Percentiles rank a stretch among this genome's conserved stretches.
phyloP scores from a whole-genome alignment of 1,140 invertebrate genomes.

The Archegozetes longisetosus region DNA sequence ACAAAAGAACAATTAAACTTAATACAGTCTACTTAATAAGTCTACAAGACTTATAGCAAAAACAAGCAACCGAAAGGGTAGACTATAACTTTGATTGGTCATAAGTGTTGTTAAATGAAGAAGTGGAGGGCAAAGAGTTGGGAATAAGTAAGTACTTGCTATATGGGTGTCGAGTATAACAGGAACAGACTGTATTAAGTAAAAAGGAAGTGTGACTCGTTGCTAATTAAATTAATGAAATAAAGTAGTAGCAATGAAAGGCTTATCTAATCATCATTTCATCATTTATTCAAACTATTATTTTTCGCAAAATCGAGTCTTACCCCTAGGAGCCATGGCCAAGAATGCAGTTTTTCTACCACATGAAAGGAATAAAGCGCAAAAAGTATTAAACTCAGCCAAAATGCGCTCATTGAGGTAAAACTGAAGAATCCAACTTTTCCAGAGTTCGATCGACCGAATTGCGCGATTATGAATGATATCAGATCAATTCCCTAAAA shows the following conservation, averaged over 20 bases:
- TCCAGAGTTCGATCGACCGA: conserved; percentile 34
- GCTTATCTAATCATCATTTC: no score
- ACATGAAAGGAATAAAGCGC: conserved; percentile 68
- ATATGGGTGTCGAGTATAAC: no score
- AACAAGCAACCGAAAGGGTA: no score
- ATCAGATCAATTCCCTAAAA: conserved; percentile 54
- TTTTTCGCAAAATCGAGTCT: conserved; percentile 29
- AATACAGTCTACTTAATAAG: no score
- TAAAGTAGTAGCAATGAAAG: no score
- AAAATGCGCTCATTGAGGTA: conserved; percentile 67
- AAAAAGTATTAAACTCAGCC: conserved; percentile 60
- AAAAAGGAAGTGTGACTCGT: neutral
- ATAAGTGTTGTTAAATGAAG: no score
- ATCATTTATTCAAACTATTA: neutral
- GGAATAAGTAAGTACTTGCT: no score
- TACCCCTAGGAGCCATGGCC: conserved; percentile 73
- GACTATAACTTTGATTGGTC: no score
- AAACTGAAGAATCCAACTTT: conserved; percentile 54
- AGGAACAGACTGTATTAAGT: no score
- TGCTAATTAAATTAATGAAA: neutral
- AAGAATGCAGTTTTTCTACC: conserved; percentile 61
- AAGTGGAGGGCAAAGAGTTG: no score
- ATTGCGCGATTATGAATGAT: conserved; percentile 63
- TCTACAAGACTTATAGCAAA: no score
- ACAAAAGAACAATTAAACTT: no score